phyloP scores from a whole-genome alignment of 1,140 invertebrate species.

The Formica exsecta region DNA sequence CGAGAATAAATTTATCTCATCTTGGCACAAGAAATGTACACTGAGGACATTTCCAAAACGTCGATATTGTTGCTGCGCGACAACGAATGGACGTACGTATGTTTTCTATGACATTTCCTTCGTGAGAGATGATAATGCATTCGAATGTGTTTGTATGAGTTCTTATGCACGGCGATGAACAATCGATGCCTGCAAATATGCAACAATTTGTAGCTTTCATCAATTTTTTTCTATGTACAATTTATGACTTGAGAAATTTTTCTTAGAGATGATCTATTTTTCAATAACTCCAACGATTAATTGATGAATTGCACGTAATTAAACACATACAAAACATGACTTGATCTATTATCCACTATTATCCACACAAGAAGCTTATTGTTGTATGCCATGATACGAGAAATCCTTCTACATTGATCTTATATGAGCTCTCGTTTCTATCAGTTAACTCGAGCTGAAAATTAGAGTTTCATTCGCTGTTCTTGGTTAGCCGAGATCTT shows the following conservation, averaged over 20 bases:
- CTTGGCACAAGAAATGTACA: slow-evolving; percentile 17
- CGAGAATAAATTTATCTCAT: slow-evolving; percentile 27
- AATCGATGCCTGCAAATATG: neutral
- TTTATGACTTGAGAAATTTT: neutral
- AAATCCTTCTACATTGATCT: slow-evolving; percentile 48
- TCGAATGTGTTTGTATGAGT: neutral
- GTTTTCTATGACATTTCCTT: neutral
- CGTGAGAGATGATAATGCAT: neutral
- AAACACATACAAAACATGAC: neutral
- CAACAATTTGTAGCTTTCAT: neutral
- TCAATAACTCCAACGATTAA: neutral
- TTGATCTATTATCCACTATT: neutral
- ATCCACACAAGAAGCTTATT: slow-evolving; percentile 60
- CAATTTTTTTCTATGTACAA: neutral
- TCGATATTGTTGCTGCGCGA: slow-evolving; percentile 16
- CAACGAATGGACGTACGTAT: neutral
- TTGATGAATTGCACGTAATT: neutral
- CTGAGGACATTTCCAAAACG: neutral
- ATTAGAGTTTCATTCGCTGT: slow-evolving; percentile 39
- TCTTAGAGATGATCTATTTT: slow-evolving; percentile 2
- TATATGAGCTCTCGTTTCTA: slow-evolving; percentile 10
- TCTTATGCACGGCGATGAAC: neutral
- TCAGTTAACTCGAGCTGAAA: slow-evolving; percentile 40
- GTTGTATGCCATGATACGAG: slow-evolving; percentile 53
- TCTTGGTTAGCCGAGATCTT: slow-evolving; percentile 43